Evolutionary conservation across 2,888 invertebrate genomes (phyloP), one percentile per base, ranked within the genome.

Genomic region (Carabus problematicus): DNA sequence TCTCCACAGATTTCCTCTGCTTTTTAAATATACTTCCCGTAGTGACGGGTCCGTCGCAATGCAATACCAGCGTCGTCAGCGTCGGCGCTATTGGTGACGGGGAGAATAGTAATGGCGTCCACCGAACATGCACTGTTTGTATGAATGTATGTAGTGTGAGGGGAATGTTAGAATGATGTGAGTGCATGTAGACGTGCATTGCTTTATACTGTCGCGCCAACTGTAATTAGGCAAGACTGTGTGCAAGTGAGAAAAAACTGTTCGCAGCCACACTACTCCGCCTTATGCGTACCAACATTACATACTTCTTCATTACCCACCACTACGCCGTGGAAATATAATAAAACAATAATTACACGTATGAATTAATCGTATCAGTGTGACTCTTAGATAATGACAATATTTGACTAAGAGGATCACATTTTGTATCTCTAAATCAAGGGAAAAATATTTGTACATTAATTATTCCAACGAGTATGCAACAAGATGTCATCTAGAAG

Each of bases 1-100:
- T 68, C 68, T 68, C 55, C 61, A 64, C 60, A 68, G 68, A 68
- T 68, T 68, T 68, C 68, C 68, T 68, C 18, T 42, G 61, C 68
- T 68, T 68, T 68, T 68, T 68, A 68, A 60, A 68, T 68, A 68
- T 54, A 68, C 61, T 67, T 67, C 56, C 42, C 56, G 8, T 45
- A 29, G 29, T n/a, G n/a, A n/a, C n/a, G n/a, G n/a, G n/a, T 14
- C 45, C 11, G 14, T 14, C 7, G 45, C 45, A 45, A 45, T 14
- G 11, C 7, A 18, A 52, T 18, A 29, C 3, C n/a, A n/a, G n/a
- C n/a, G n/a, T n/a, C n/a, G n/a, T n/a, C n/a, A n/a, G n/a, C n/a
- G n/a, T n/a, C n/a, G n/a, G n/a, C n/a, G n/a, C n/a, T 43, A 43
- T 43, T n/a, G 11, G 3, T 12, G 43, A n/a, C n/a, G 43, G 49